Conservation (phyloP, 2,113 vertebrate species). For the Seriola dumerili region DNA sequence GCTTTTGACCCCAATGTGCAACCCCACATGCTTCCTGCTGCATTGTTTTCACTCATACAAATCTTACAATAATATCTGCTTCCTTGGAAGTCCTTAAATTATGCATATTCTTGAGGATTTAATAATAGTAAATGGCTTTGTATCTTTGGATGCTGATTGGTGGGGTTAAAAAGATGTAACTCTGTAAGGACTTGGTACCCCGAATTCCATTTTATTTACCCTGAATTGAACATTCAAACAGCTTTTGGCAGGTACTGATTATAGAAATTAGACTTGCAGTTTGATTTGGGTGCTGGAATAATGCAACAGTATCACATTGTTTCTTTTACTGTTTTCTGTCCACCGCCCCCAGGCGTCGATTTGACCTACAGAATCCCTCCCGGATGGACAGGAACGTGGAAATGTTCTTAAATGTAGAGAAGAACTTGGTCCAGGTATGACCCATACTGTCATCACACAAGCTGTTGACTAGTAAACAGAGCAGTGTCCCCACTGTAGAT, state of each 20-base stretch:
- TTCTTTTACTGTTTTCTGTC: not conserved
- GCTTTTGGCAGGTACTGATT: not conserved
- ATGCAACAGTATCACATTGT: not conserved
- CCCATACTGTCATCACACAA: accelerated
- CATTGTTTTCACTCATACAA: not conserved
- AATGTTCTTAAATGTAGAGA: constrained; percentile 99
- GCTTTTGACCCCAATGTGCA: not conserved
- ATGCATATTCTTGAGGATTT: no score
- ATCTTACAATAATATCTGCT: no score
- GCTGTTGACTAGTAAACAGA: not conserved
- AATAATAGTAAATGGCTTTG: not conserved
- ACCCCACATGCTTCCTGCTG: not conserved
- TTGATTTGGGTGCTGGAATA: no score
- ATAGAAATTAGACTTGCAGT: not conserved
- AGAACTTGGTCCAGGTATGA: constrained; percentile 95
- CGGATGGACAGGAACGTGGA: constrained; percentile 99
- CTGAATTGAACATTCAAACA: not conserved
- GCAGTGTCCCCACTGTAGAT: not conserved
- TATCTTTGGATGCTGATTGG: not conserved
- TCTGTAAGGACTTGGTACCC: no score
- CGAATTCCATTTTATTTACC: not conserved
- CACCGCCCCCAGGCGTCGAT: constrained; percentile 88
- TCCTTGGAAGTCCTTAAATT: no score
- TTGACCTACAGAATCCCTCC: constrained; percentile 98
- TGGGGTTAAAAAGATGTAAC: not conserved